Conservation (phyloP, 1,140 invertebrate genomes). For the Galendromus occidentalis region DNA sequence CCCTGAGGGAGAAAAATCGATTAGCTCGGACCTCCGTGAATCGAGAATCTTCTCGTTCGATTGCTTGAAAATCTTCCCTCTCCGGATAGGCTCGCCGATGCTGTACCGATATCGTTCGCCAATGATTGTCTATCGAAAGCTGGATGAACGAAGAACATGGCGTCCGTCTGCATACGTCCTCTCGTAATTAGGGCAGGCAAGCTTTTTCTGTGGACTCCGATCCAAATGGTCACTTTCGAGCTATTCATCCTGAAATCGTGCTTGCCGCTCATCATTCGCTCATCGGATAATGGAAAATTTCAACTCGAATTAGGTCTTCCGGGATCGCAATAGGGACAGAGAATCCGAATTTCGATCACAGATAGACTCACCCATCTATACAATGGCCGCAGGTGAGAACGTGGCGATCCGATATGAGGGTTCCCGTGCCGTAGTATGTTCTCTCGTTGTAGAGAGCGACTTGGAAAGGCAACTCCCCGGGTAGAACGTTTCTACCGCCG, state of each 20-base stretch:
- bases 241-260: background rate
- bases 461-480: background rate
- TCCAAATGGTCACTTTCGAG: background rate
- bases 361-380: background rate
- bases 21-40: background rate
- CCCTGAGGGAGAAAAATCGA: background rate
- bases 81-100: background rate
- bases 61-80: background rate
- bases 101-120: constrained; percentile 1
- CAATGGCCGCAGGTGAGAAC: background rate
- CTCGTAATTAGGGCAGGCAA: background rate
- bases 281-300: too few species aligned
- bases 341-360: too few species aligned
- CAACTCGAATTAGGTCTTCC: too few species aligned
- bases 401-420: background rate
- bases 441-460: background rate
- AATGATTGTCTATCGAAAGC: background rate
- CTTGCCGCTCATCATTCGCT: too few species aligned
- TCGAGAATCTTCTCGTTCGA: background rate
- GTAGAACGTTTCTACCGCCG: background rate
- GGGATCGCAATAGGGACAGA: too few species aligned
- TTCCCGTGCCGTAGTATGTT: background rate
- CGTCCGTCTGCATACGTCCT: background rate
- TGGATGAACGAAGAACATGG: background rate
- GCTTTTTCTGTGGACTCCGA: background rate